These are phyloP conservation scores for Bucorvus abyssinicus DNA, from an alignment of 2,797 vertebrate species.

Conservation along the genomic window DNA sequence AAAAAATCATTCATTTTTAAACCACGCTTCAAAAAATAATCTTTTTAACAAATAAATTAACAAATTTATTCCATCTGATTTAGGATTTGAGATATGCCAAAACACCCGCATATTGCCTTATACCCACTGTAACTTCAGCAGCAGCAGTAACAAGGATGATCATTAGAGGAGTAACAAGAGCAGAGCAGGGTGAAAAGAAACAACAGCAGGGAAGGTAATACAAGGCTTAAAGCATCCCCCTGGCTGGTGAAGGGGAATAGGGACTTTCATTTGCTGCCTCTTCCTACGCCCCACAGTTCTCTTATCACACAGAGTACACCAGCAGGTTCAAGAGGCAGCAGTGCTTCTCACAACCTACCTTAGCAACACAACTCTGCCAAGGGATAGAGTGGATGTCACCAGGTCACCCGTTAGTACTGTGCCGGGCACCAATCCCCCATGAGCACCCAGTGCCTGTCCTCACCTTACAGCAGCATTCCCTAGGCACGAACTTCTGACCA, in stretches of 20 bases:
- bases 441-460: not conserved
- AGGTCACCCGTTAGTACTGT: not conserved
- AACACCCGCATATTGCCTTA: not conserved
- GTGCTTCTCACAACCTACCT: not conserved
- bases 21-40: not conserved
- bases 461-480: not conserved
- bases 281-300: not conserved
- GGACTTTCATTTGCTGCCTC: not conserved
- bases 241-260: accelerated
- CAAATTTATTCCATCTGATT: not conserved
- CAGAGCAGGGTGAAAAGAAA: not conserved
- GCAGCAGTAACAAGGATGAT: not conserved
- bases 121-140: not conserved
- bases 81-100: not conserved
- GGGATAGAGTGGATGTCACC: not conserved
- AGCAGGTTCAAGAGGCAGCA: not conserved
- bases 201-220: not conserved
- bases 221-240: not conserved
- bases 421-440: not conserved
- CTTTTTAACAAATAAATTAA: not conserved
- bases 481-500: accelerated
- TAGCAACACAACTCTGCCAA: not conserved
- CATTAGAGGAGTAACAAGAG: not conserved
- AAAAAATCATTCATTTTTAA: not conserved
- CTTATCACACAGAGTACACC: not conserved